Percentiles rank a stretch among this genome's conserved stretches.
Conservation (phyloP, 2,888 invertebrate genomes). For the Hirtodrosophila trivittata region DNA sequence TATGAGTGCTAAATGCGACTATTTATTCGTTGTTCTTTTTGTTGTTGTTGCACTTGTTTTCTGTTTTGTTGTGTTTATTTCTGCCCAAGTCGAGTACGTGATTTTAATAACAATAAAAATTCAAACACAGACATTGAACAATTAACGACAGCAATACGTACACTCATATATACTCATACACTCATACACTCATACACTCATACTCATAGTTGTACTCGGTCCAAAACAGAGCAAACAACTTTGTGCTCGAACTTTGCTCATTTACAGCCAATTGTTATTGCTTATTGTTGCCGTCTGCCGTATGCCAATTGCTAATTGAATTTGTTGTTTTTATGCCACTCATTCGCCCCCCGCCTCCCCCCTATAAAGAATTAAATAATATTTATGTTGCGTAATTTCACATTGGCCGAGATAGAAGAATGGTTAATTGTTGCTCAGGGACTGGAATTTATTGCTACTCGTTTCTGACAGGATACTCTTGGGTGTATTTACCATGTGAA, state of each 20-base stretch:
- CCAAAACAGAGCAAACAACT: constrained; percentile 28
- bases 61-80: constrained; percentile 32
- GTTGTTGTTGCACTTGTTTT: constrained; percentile 29
- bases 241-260: constrained; percentile 53
- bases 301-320: constrained; percentile 69
- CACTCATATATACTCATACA: constrained; percentile 8
- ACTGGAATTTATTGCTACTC: constrained; percentile 9
- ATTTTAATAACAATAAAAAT: constrained; percentile 77
- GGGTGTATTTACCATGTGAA: constrained; percentile 3
- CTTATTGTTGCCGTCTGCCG: constrained; percentile 54
- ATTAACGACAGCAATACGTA: constrained; percentile 51
- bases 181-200: neutral
- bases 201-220: constrained; percentile 1
- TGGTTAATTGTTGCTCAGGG: constrained; percentile 26
- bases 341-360: neutral
- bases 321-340: constrained; percentile 46
- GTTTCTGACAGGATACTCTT: constrained; percentile 12
- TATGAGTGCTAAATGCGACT: constrained; percentile 17
- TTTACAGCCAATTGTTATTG: constrained; percentile 52
- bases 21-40: neutral
- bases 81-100: constrained; percentile 64
- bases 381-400: constrained; percentile 53
- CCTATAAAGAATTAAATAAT: constrained; percentile 37
- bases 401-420: constrained; percentile 16
- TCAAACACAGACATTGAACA: constrained; percentile 65